Conservation (phyloP, 2,797 vertebrate genomes). For the Xiphophorus birchmanni region DNA sequence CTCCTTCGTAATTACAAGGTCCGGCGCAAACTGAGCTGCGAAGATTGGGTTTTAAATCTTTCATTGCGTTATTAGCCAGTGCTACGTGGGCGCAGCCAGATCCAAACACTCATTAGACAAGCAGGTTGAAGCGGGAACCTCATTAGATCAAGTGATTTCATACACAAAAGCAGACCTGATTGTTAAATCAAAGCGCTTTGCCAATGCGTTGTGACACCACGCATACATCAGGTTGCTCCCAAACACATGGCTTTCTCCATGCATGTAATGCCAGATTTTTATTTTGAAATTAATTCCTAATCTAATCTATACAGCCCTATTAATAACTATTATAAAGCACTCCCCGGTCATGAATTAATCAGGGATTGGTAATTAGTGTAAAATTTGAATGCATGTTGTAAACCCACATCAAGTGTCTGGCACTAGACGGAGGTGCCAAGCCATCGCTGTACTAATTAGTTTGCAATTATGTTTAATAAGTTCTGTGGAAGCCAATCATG, state of each 20-base stretch:
- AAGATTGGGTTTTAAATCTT: slow-evolving; percentile 24
- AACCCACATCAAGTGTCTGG: slow-evolving; percentile 82
- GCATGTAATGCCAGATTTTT: slow-evolving; percentile 78
- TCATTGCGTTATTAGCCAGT: slow-evolving; percentile 34
- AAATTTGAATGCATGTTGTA: slow-evolving; percentile 86
- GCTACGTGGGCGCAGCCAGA: slow-evolving; percentile 32
- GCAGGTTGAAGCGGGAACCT: slow-evolving; percentile 54
- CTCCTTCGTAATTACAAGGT: slow-evolving; percentile 31
- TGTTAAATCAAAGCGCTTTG: slow-evolving; percentile 67
- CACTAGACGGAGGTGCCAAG: slow-evolving; percentile 83
- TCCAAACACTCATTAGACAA: slow-evolving; percentile 55
- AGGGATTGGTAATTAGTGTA: slow-evolving; percentile 85
- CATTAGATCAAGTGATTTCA: slow-evolving; percentile 63
- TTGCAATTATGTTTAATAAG: slow-evolving; percentile 88
- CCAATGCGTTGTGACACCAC: slow-evolving; percentile 59
- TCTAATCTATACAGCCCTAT: slow-evolving; percentile 84
- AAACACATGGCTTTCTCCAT: slow-evolving; percentile 65
- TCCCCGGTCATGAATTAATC: slow-evolving; percentile 82
- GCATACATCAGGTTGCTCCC: slow-evolving; percentile 68
- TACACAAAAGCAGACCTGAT: slow-evolving; percentile 53
- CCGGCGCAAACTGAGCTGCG: slow-evolving; percentile 13
- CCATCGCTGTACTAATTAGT: slow-evolving; percentile 86
- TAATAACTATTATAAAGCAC: slow-evolving; percentile 85
- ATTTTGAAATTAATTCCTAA: slow-evolving; percentile 83
- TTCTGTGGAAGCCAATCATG: slow-evolving; percentile 83